Evolutionary conservation across 2,797 vertebrate genomes (phyloP).

Genomic region (Enteromius fasciolatus): DNA sequence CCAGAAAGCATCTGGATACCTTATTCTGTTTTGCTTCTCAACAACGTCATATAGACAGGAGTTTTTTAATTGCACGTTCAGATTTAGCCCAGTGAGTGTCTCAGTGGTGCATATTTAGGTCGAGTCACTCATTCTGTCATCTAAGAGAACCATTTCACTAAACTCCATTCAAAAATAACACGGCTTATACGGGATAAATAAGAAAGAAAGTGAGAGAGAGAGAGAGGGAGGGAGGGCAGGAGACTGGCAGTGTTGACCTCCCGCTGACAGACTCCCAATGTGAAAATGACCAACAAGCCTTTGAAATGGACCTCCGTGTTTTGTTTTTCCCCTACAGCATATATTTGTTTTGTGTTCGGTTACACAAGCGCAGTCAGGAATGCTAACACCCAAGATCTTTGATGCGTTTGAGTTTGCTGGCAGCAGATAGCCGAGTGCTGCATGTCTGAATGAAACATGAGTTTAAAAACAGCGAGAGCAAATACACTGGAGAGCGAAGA

Average conservation of each 20-base stretch:
- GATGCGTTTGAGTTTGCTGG: conserved; percentile 60
- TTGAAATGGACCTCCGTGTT: conserved; percentile 63
- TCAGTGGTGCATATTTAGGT: background rate
- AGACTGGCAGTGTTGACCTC: conserved; percentile 39
- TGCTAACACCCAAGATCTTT: conserved; percentile 67
- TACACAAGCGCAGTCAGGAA: conserved; percentile 68
- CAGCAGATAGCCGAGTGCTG: background rate
- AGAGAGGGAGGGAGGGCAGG: background rate
- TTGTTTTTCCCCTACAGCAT: conserved; percentile 65
- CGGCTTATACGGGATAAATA: conserved; percentile 54
- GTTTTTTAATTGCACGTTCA: background rate
- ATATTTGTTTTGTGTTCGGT: conserved; percentile 71
- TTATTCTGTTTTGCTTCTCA: background rate
- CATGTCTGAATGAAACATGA: conserved; percentile 59
- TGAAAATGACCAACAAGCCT: conserved; percentile 58
- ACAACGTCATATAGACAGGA: background rate
- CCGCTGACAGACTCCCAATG: conserved; percentile 44
- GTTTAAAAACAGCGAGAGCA: conserved; percentile 58
- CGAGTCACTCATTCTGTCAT: conserved; percentile 49
- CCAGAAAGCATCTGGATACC: background rate
- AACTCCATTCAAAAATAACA: conserved; percentile 58
- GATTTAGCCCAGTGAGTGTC: background rate
- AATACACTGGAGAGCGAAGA: conserved; percentile 33
- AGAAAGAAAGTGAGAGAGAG: background rate
- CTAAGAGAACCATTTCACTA: conserved; percentile 54